These are phyloP conservation scores for Drosophila nigromelanica DNA, from an alignment of 1,140 invertebrate species.

Conservation along the genomic window DNA sequence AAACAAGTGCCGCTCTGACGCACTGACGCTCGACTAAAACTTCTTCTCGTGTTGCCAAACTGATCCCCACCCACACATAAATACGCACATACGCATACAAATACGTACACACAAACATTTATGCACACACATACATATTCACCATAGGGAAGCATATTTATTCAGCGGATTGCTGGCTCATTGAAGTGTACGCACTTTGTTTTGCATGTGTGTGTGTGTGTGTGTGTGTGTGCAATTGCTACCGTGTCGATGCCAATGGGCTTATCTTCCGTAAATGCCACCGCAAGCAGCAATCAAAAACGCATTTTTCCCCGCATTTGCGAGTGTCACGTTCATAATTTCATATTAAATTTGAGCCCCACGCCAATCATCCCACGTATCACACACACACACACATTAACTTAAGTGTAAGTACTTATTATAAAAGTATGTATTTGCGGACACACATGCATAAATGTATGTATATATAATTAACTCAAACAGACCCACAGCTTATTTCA, in stretches of 20 bases:
- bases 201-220: conserved; percentile 8
- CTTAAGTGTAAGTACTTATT: conserved; percentile 27
- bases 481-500: conserved; percentile 15
- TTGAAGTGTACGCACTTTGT: conserved; percentile 48
- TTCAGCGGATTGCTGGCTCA: conserved; percentile 35
- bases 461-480: background rate
- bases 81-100: background rate
- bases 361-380: background rate
- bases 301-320: conserved; percentile 44
- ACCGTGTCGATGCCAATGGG: conserved; percentile 19
- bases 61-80: conserved; percentile 10
- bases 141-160: conserved; percentile 38
- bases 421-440: background rate
- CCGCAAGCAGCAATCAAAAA: conserved; percentile 57
- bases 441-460: background rate
- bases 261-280: conserved; percentile 51
- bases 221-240: conserved; percentile 31
- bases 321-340: conserved; percentile 53
- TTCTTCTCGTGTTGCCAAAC: conserved; percentile 29
- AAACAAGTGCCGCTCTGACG: conserved; percentile 36
- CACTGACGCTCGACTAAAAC: conserved; percentile 34
- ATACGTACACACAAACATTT: background rate
- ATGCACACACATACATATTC: background rate
- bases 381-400: conserved; percentile 5
- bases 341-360: conserved; percentile 52